These are phyloP conservation scores for Coremacera marginata DNA, from an alignment of 2,888 invertebrate species.

Conservation along the genomic window DNA sequence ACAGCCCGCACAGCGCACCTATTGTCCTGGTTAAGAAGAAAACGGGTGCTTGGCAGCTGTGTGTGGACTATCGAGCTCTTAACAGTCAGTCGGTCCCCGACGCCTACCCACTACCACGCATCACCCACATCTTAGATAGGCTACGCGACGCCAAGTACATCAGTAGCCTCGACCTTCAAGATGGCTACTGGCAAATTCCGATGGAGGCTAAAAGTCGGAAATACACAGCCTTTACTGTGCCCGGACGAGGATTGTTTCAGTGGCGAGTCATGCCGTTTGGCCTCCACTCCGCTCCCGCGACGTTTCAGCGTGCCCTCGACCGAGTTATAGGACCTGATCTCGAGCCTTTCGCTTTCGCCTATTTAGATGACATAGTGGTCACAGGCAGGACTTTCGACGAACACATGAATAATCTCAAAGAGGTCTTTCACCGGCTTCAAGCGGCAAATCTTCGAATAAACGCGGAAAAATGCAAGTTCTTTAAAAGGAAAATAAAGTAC, in stretches of 20 bases:
- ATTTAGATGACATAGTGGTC: not conserved
- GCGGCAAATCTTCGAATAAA: not conserved
- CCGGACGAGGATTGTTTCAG: conserved; percentile 6
- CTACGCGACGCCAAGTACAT: not conserved
- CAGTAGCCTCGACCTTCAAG: not conserved
- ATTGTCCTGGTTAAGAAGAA: conserved; percentile 40
- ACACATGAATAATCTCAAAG: not conserved
- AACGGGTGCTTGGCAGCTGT: conserved; percentile 31
- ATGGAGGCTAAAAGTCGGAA: not conserved
- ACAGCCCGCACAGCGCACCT: conserved; percentile 37
- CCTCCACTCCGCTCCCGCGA: not conserved
- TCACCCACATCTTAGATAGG: not conserved
- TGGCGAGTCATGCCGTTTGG: conserved; percentile 29
- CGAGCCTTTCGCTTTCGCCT: not conserved
- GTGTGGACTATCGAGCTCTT: not conserved
- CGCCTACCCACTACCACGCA: not conserved
- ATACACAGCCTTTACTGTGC: not conserved
- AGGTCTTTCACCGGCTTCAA: not conserved
- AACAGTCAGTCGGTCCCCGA: not conserved
- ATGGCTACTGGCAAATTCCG: not conserved
- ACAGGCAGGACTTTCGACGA: not conserved
- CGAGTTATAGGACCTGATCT: not conserved
- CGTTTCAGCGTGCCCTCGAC: not conserved
- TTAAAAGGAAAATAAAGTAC: not conserved
- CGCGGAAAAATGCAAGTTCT: not conserved